A percentile compares a stretch with the other conserved stretches of the same genome.
Evolutionary conservation across 2,113 vertebrate species (phyloP).

Genomic region (Anoura caudifer): DNA sequence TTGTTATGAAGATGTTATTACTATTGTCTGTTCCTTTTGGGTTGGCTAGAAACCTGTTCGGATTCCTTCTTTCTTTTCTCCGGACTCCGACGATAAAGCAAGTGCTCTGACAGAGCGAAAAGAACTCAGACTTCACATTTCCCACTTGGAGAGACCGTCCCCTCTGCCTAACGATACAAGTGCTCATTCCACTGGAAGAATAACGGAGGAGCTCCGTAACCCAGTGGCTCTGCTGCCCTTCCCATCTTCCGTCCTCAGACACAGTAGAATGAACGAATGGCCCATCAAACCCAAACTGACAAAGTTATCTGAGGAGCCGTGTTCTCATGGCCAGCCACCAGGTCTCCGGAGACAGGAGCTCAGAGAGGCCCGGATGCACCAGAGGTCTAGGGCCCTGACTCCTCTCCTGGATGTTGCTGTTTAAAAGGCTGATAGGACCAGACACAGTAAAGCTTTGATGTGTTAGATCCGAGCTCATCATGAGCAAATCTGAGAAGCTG

Average conservation of each 20-base stretch:
- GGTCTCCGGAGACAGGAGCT: not conserved
- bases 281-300: not conserved
- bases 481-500: not conserved
- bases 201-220: not conserved
- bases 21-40: not conserved
- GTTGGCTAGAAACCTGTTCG: not conserved
- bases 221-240: not conserved
- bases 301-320: not conserved
- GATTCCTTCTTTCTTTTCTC: not conserved
- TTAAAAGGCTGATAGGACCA: not conserved
- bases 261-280: not conserved
- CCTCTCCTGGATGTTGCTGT: not conserved
- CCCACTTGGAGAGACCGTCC: not conserved
- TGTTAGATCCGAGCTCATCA: not conserved
- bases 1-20: not conserved
- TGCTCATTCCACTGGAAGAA: not conserved
- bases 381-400: not conserved
- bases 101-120: not conserved
- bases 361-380: not conserved
- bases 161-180: not conserved
- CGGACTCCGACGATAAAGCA: not conserved
- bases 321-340: not conserved
- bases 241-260: not conserved
- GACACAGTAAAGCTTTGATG: not conserved
- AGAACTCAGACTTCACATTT: not conserved